Evolutionary conservation across 1,140 invertebrate species (phyloP).

Genomic region (Ctenoplectra terminalis): DNA sequence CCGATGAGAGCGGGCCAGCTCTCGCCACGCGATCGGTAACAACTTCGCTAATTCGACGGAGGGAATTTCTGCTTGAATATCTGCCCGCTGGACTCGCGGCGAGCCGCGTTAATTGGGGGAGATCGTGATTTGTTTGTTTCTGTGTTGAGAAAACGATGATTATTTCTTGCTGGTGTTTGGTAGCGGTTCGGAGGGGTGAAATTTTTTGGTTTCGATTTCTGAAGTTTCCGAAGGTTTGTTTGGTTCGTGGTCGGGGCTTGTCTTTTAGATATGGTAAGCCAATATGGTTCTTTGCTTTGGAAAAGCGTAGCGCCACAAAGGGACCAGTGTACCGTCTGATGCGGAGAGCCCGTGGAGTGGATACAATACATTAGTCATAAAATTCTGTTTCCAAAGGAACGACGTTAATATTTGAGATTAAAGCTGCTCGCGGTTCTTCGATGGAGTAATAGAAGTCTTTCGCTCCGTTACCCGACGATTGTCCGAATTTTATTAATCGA

Average conservation of each 20-base stretch:
- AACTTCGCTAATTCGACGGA: slow-evolving; percentile 58
- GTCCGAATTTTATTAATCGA: background rate
- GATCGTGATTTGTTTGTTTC: slow-evolving; percentile 22
- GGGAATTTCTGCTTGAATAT: slow-evolving; percentile 24
- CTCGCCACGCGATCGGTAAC: slow-evolving; percentile 50
- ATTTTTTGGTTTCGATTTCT: background rate
- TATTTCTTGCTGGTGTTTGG: background rate
- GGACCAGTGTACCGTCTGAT: background rate
- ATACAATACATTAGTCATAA: slow-evolving; percentile 37
- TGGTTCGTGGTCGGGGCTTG: background rate
- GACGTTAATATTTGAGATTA: slow-evolving; percentile 52
- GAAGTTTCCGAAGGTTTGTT: too few relatives aligned
- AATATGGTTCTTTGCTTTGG: background rate
- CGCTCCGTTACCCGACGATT: slow-evolving; percentile 12
- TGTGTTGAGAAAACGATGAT: background rate
- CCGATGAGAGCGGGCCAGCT: slow-evolving; percentile 51
- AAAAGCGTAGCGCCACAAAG: slow-evolving; percentile 7
- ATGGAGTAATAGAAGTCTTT: background rate
- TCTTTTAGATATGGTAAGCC: background rate
- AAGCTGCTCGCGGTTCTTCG: slow-evolving; percentile 5
- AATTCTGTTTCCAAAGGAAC: slow-evolving; percentile 21
- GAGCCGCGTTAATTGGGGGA: slow-evolving; percentile 27
- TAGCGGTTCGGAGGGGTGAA: background rate
- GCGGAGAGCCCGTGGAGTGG: background rate
- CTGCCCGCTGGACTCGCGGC: background rate